These are phyloP conservation scores for Phataginus tricuspis DNA, from an alignment of 2,797 vertebrate species.

Conservation along the genomic window DNA sequence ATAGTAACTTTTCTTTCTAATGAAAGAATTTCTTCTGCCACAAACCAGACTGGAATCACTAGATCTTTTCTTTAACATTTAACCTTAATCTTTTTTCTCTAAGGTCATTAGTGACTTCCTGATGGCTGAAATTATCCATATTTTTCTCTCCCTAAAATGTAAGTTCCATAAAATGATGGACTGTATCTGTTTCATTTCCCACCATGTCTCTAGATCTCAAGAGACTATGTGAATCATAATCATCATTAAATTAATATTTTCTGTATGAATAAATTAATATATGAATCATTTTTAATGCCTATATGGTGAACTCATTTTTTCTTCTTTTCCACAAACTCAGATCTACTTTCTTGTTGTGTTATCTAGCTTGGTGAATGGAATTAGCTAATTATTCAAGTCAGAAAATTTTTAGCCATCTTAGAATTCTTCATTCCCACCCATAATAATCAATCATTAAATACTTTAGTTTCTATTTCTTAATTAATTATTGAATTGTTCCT, in stretches of 20 bases:
- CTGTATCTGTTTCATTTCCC: background rate
- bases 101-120: background rate
- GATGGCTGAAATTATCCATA: background rate
- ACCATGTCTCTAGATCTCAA: background rate
- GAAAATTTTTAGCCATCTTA: background rate
- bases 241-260: background rate
- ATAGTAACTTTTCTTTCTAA: background rate
- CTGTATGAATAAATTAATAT: background rate
- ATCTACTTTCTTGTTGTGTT: background rate
- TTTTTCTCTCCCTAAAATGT: background rate
- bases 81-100: background rate
- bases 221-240: background rate
- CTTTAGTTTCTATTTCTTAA: conserved; percentile 14
- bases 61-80: background rate
- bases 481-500: background rate
- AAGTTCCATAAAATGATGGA: background rate
- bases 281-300: background rate
- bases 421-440: background rate
- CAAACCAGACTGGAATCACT: background rate
- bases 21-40: background rate
- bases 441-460: background rate
- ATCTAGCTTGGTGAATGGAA: background rate
- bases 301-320: background rate
- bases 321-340: background rate
- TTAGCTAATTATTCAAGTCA: background rate